A percentile compares a stretch with the other conserved stretches of the same genome.
Evolutionary conservation across 2,113 vertebrate genomes (phyloP).

Genomic region (Corydoras sp.): DNA sequence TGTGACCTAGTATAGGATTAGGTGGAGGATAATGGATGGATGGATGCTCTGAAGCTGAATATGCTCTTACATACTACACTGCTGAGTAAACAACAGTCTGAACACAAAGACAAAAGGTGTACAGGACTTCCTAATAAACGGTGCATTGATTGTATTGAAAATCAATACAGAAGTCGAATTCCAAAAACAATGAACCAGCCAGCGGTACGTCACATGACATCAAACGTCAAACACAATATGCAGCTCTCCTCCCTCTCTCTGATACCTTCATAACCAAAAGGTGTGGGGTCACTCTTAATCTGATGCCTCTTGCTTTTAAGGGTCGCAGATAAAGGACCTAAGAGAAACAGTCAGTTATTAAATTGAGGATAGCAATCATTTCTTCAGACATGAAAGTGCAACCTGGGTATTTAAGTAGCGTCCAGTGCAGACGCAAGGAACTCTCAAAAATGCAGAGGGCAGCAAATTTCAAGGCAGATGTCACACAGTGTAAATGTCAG

Average conservation of each 20-base stretch:
- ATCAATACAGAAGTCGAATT: no score
- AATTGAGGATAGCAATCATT: not conserved
- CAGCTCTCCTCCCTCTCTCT: slow-evolving; percentile 3
- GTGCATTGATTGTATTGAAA: no score
- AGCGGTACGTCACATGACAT: not conserved
- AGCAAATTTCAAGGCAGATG: slow-evolving; percentile 1
- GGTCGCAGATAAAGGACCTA: slow-evolving; percentile 79
- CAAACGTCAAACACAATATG: slow-evolving; percentile 38
- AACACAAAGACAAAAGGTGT: no score
- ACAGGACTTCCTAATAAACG: no score
- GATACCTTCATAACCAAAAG: slow-evolving; percentile 88
- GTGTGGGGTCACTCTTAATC: slow-evolving; percentile 91
- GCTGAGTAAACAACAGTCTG: no score
- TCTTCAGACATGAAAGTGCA: slow-evolving; percentile 9
- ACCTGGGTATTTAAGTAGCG: not conserved
- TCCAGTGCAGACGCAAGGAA: not conserved
- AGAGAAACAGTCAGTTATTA: slow-evolving; percentile 22
- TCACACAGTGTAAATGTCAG: slow-evolving; percentile 57
- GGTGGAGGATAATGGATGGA: no score
- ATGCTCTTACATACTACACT: no score
- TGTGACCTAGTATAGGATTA: no score
- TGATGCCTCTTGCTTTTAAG: slow-evolving; percentile 89
- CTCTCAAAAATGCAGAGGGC: slow-evolving; percentile 13
- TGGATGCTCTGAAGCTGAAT: no score
- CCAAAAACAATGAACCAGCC: no score